These are phyloP conservation scores for Poecilia gillii DNA, from an alignment of 2,797 vertebrate species.

Conservation along the genomic window DNA sequence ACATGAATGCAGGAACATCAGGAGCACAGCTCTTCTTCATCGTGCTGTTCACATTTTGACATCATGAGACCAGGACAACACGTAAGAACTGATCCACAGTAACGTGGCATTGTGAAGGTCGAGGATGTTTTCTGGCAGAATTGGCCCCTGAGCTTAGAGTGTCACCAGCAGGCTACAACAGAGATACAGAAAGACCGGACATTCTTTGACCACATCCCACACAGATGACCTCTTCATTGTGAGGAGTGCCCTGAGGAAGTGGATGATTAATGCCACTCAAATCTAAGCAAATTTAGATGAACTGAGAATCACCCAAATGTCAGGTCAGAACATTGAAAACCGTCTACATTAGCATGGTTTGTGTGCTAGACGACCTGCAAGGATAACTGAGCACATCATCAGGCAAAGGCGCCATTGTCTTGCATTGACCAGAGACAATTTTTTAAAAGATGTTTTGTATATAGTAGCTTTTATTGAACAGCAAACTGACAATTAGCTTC, in stretches of 20 bases:
- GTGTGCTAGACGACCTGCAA: not conserved
- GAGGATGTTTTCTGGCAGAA: not conserved
- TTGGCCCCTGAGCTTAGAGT: not conserved
- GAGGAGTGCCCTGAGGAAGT: not conserved
- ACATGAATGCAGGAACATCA: not conserved
- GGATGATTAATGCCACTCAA: not conserved
- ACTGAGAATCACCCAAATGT: not conserved
- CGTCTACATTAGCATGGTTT: not conserved
- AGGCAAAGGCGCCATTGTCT: too few relatives aligned
- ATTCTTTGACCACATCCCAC: not conserved
- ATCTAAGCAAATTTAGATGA: not conserved
- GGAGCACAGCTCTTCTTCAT: not conserved
- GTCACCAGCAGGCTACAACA: not conserved
- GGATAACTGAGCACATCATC: not conserved
- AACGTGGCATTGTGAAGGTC: not conserved
- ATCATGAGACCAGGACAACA: not conserved
- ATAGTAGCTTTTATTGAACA: too few relatives aligned
- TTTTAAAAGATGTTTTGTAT: too few relatives aligned
- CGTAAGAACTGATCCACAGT: not conserved
- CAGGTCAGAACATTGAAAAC: not conserved
- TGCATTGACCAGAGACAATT: too few relatives aligned
- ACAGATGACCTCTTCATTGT: not conserved
- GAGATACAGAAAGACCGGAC: not conserved
- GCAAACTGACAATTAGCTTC: not conserved
- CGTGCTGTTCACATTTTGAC: not conserved